These are phyloP conservation scores for Archilochus colubris DNA, from an alignment of 2,113 vertebrate species.

Conservation along the genomic window DNA sequence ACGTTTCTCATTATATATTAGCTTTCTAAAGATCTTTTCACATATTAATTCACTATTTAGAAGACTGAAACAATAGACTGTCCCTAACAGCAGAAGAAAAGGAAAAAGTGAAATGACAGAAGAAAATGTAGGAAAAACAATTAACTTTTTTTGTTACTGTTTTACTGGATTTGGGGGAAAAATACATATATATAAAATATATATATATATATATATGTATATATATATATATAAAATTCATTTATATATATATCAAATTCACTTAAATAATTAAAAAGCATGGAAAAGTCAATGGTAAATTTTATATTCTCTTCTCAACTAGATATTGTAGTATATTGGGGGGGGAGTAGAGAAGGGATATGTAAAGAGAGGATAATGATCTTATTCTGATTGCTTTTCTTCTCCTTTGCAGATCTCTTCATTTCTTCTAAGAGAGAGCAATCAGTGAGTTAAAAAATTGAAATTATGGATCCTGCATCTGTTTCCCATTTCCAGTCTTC, in stretches of 20 bases:
- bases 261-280: conserved; percentile 9
- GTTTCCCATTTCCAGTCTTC: neutral
- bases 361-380: neutral
- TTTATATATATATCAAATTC: neutral
- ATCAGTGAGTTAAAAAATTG: conserved; percentile 6
- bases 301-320: neutral
- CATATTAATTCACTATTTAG: conserved; percentile 29
- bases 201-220: conserved; percentile 28
- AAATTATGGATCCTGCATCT: neutral
- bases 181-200: neutral
- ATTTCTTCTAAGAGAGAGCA: neutral
- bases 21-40: conserved; percentile 41
- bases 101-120: conserved; percentile 9
- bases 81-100: neutral
- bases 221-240: neutral
- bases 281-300: conserved; percentile 20
- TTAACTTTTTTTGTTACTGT: conserved; percentile 29
- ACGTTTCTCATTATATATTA: conserved; percentile 45
- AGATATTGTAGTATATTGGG: neutral
- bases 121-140: conserved; percentile 3
- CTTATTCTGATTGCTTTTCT: conserved; percentile 15
- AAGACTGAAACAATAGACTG: conserved; percentile 6
- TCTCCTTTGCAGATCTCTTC: neutral
- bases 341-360: neutral
- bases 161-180: neutral